Conservation (phyloP, 2,888 invertebrate species). For the Choreutis nemorana region DNA sequence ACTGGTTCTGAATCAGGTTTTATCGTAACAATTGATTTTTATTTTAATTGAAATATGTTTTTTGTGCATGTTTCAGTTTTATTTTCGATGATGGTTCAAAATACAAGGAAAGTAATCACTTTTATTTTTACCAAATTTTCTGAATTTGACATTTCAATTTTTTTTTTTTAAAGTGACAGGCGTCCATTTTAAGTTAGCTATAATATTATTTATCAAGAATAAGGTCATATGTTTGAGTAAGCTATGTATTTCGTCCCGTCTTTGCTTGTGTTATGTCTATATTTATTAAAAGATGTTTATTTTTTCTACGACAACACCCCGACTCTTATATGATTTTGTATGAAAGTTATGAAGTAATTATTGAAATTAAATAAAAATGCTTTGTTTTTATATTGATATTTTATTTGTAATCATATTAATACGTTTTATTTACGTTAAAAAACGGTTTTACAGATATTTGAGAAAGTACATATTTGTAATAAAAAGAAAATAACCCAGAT, state of each 20-base stretch:
- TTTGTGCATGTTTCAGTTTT: too few species aligned
- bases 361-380: constrained; percentile 48
- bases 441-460: too few species aligned
- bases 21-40: too few species aligned
- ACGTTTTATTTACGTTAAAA: background rate
- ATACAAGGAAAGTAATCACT: too few species aligned
- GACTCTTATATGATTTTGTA: constrained; percentile 37
- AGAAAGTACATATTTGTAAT: too few species aligned
- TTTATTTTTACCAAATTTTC: constrained; percentile 8
- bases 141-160: constrained; percentile 8
- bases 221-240: too few species aligned
- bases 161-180: constrained; percentile 5
- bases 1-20: too few species aligned
- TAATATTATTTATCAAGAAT: background rate
- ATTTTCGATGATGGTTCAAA: too few species aligned
- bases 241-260: constrained; percentile 6
- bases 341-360: constrained; percentile 36
- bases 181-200: background rate
- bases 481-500: too few species aligned
- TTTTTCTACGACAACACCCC: constrained; percentile 50
- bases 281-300: constrained; percentile 63
- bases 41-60: too few species aligned
- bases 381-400: constrained; percentile 34
- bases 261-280: constrained; percentile 22
- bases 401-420: constrained; percentile 11